A percentile compares a stretch with the other conserved stretches of the same genome.
Conservation (phyloP, 2,113 vertebrate species). For the Penelope pileata region DNA sequence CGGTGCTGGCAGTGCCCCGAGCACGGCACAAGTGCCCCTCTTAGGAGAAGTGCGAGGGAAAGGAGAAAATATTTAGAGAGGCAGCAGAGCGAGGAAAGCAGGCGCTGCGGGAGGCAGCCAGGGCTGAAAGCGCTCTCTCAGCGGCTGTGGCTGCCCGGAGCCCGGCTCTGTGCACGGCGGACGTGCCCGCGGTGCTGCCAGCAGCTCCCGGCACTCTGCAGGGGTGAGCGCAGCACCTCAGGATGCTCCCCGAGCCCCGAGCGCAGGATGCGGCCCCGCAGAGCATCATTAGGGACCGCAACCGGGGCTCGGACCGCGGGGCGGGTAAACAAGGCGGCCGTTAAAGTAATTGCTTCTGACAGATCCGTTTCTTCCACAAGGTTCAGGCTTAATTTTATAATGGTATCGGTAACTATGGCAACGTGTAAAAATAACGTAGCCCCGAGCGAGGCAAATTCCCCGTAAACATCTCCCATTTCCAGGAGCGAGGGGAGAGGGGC, state of each 20-base stretch:
- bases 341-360: slow-evolving; percentile 74
- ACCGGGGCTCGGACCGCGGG: background rate
- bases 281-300: background rate
- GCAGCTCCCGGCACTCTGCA: no score
- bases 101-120: background rate
- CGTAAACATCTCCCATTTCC: slow-evolving; percentile 11
- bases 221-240: background rate
- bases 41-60: background rate
- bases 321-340: slow-evolving; percentile 40
- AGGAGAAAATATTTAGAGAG: slow-evolving; percentile 43
- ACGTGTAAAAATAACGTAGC: slow-evolving; percentile 76
- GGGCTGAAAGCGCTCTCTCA: background rate
- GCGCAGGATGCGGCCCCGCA: background rate
- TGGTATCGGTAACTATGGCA: slow-evolving; percentile 79
- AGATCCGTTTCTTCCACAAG: slow-evolving; percentile 74
- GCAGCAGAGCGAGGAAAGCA: background rate
- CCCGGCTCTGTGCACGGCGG: background rate
- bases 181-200: slow-evolving; percentile 35
- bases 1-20: background rate
- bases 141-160: background rate
- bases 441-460: slow-evolving; percentile 66
- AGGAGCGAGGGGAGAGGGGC: background rate
- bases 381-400: slow-evolving; percentile 80
- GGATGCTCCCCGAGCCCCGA: rapidly evolving
- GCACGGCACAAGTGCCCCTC: background rate